Percentiles rank a stretch among this genome's conserved stretches.
Conservation (phyloP, 2,113 vertebrate species). For the Ptychochromis oligacanthus region DNA sequence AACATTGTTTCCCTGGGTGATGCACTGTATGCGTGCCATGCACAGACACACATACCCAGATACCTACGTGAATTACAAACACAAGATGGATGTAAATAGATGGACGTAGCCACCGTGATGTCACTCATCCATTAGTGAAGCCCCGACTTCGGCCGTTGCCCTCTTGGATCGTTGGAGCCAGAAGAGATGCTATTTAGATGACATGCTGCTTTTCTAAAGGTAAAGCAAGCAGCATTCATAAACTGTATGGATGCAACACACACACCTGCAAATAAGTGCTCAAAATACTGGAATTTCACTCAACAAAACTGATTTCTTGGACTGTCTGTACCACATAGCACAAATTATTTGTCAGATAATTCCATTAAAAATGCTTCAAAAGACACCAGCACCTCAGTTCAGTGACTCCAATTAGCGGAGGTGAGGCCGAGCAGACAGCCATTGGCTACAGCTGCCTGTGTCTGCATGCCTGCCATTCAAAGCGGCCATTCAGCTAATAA, state of each 20-base stretch:
- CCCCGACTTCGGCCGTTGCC: neutral
- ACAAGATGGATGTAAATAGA: neutral
- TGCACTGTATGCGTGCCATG: neutral
- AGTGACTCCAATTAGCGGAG: too few species aligned
- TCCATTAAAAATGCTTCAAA: neutral
- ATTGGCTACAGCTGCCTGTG: too few species aligned
- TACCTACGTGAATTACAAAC: neutral
- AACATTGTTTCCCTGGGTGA: neutral
- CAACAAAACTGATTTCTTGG: too few species aligned
- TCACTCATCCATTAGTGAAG: neutral
- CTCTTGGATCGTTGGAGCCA: neutral
- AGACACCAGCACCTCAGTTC: too few species aligned
- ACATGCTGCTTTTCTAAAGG: neutral
- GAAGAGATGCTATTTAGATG: neutral
- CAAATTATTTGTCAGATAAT: neutral
- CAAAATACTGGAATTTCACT: too few species aligned
- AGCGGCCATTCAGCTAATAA: too few species aligned
- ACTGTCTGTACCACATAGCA: neutral
- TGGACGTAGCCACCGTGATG: neutral
- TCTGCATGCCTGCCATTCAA: too few species aligned
- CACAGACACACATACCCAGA: neutral
- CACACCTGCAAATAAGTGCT: neutral
- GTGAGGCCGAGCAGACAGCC: too few species aligned
- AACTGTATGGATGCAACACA: neutral
- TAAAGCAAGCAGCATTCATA: neutral